Evolutionary conservation across 2,113 vertebrate species (phyloP).

Genomic region (Paratilapia polleni): DNA sequence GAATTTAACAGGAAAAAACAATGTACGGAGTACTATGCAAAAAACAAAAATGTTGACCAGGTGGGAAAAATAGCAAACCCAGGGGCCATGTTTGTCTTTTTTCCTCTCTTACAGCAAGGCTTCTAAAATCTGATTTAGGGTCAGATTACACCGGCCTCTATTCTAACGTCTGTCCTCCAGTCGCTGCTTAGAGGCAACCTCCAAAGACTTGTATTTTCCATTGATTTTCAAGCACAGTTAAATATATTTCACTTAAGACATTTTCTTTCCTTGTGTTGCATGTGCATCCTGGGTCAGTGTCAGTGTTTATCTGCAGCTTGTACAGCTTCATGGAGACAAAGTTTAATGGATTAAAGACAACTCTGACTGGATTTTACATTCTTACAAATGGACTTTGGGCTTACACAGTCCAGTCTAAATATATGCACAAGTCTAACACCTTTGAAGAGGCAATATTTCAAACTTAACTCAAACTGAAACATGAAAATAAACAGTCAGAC

Average conservation of each 20-base stretch:
- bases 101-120: not conserved
- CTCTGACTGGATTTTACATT: slow-evolving; percentile 60
- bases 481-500: slow-evolving; percentile 76
- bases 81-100: slow-evolving; percentile 17
- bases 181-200: slow-evolving; percentile 17
- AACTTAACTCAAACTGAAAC: slow-evolving; percentile 70
- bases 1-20: not conserved
- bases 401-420: slow-evolving; percentile 68
- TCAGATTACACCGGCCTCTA: slow-evolving; percentile 54
- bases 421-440: slow-evolving; percentile 54
- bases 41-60: slow-evolving; percentile 48
- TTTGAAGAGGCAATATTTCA: slow-evolving; percentile 71
- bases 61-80: slow-evolving; percentile 11
- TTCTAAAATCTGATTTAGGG: slow-evolving; percentile 53
- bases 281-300: slow-evolving; percentile 1
- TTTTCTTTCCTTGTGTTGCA: slow-evolving; percentile 15
- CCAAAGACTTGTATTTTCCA: slow-evolving; percentile 4
- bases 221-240: slow-evolving; percentile 11
- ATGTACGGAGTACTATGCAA: slow-evolving; percentile 7
- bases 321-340: slow-evolving; percentile 35
- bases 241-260: slow-evolving; percentile 14
- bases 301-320: slow-evolving; percentile 38
- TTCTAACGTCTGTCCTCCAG: slow-evolving; percentile 26
- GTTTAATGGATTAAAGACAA: slow-evolving; percentile 58
- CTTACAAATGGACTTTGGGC: slow-evolving; percentile 64